Base-by-base conservation (phyloP, 2,888 invertebrate species). In the Macrostomum cliftonense region DNA sequence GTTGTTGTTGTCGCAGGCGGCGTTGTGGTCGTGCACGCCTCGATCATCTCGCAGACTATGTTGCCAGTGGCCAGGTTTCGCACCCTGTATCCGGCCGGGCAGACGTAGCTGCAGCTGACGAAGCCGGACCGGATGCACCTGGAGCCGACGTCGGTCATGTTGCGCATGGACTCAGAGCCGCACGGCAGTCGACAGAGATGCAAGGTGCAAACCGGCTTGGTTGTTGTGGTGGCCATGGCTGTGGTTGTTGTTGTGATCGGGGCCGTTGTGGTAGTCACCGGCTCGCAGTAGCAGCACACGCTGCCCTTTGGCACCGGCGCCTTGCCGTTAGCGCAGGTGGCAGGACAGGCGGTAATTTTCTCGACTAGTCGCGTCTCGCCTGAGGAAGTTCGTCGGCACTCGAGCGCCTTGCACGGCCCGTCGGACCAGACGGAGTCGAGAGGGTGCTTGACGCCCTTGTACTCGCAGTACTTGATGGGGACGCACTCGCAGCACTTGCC, bases 401-500 rank as follows among this genome's bases (percentile, higher is more conserved):
- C 39, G 38, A 37, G 38, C 45, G 38, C n/a, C 19, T 17, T 20
- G 20, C 46, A 46, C 16, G 46, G 46, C 13, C 46, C 46, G 19
- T 46, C 46, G 7, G 46, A 46, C 46, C 46, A 46, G 2, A 46
- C 20, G 2, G 46, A 17, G 20, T 46, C 46, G 12, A 38, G 17
- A 16, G 28, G n/a, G 38, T 46, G 42, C 16, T 16, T 13, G 2
- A 37, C 38, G 36, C 46, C 46, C 21, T 46, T 46, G n/a, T 37
- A 36, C 13, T 37, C n/a, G 38, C 46, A 46, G 21, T 37, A 42
- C 17, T 42, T 46, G 16, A 40, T 42, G 12, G 46, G 46, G 19
- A 40, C 16, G 19, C 46, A 46, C 16, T 42, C 21, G 42, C 46
- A 46, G 38, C 46, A 46, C 42, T 39, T 42, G n/a, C 46, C 46